phyloP scores from a whole-genome alignment of 2,797 vertebrate species.

The Agapornis canus region DNA sequence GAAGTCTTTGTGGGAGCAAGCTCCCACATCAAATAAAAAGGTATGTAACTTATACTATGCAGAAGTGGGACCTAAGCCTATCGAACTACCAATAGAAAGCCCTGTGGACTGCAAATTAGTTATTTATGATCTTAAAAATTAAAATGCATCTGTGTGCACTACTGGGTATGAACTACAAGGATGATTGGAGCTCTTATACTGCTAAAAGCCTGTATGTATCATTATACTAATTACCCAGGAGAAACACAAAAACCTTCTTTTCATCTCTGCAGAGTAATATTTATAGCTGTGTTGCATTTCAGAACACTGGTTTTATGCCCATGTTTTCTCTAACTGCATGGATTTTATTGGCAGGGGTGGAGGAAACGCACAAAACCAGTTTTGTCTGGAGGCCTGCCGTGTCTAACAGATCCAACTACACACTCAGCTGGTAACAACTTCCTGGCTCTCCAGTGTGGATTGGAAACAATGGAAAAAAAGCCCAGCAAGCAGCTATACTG shows the following conservation, averaged over 20 bases:
- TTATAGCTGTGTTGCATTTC: neutral
- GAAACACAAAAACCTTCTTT: slow-evolving; percentile 11
- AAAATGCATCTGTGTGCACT: neutral
- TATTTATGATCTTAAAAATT: neutral
- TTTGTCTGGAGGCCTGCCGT: slow-evolving; percentile 40
- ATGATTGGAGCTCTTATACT: neutral
- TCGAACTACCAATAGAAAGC: neutral
- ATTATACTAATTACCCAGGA: slow-evolving; percentile 9
- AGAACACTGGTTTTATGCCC: slow-evolving; percentile 18
- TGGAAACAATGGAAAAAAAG: slow-evolving; percentile 31
- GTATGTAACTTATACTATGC: neutral
- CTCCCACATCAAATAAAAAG: neutral
- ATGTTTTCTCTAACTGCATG: slow-evolving; percentile 19
- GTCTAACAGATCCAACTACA: slow-evolving; percentile 19
- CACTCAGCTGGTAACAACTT: slow-evolving; percentile 28
- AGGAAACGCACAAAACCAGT: slow-evolving; percentile 9
- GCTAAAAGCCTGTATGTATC: neutral
- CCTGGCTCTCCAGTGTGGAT: neutral
- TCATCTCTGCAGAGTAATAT: slow-evolving; percentile 31
- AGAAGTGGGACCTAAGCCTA: neutral
- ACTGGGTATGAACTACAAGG: neutral
- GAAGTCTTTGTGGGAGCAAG: neutral
- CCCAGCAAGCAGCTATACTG: neutral
- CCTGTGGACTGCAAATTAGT: neutral
- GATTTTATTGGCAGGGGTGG: slow-evolving; percentile 27